Conservation (phyloP, 2,797 vertebrate species). For the Rallus crepitans region DNA sequence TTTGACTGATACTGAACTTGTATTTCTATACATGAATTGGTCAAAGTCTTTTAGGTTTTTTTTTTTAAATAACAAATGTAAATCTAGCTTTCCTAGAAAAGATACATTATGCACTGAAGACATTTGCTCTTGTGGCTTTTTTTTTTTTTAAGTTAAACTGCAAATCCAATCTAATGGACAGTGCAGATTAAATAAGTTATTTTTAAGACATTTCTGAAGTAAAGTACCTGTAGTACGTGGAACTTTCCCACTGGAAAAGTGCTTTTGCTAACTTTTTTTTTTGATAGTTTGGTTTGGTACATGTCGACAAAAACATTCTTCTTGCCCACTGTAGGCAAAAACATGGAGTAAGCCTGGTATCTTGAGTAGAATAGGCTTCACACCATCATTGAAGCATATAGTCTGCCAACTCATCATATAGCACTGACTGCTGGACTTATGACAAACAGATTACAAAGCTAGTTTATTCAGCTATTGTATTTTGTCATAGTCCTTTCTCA, state of each 20-base stretch:
- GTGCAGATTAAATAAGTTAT: not conserved
- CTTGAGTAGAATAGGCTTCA: not conserved
- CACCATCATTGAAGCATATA: fast-evolving
- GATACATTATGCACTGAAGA: not conserved
- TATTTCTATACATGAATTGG: not conserved
- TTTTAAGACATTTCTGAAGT: not conserved
- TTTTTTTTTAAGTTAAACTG: not conserved
- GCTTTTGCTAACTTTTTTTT: not conserved
- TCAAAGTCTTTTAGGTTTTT: not conserved
- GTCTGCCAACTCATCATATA: not conserved
- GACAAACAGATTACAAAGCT: constrained; percentile 69
- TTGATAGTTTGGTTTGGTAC: not conserved
- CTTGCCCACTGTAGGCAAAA: not conserved
- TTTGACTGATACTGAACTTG: not conserved
- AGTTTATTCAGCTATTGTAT: constrained; percentile 60
- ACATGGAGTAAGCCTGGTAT: not conserved
- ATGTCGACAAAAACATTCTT: not conserved
- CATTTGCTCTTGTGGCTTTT: not conserved
- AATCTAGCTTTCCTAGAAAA: not conserved
- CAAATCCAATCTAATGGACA: not conserved
- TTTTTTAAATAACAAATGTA: not conserved
- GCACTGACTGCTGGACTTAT: constrained; percentile 1
- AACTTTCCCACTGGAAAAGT: not conserved
- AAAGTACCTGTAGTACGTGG: not conserved
- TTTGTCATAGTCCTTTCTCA: constrained; percentile 37